Evolutionary conservation across 2,888 invertebrate species (phyloP), one percentile per base, ranked within the genome.

Genomic region (Mesorhabditis belari): DNA sequence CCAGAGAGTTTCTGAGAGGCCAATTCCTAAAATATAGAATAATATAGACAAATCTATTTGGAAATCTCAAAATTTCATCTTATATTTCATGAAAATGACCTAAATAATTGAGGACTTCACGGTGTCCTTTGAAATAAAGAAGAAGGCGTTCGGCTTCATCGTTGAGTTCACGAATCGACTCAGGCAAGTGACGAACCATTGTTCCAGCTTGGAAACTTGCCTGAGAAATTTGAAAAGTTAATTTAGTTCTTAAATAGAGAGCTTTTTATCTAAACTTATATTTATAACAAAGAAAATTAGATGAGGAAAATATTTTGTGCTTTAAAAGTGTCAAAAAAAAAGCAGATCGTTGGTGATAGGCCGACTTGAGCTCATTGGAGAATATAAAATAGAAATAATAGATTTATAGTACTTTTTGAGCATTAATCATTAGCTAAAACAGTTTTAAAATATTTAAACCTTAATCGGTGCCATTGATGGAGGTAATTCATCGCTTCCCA

Each of bases 131-230:
- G 61, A 74, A 73, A 58, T 70, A 74, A 17, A 63, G 44, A 17
- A 74, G 57, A 2, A 74, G 65, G 19, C 67, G 64, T 21, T 74
- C 74, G 5, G 67, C 72, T 35, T 74, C 74, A 5, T 65, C 67
- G 12, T 58, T 58, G 28, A 71, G 44, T 44, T 70, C 64, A 55
- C 58, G 60, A 1, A 64, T 61, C 24, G 65, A 64, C 21, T 60
- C 61, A n/a, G 63, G 63, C 23, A 63, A 19, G 49, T 63, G 58
- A 4, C 63, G 60, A 26, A 63, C 26, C 5, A 60, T 53, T 2
- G 62, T 59, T 17, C 62, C 62, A 4, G 44, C 44, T n/a, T 35
- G 44, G 44, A 35, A 35, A 9, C n/a, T n/a, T n/a, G n/a, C n/a
- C n/a, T n/a, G n/a, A n/a, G n/a, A n/a, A n/a, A n/a, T n/a, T n/a